A percentile compares a stretch with the other conserved stretches of the same genome.
Conservation (phyloP, 2,113 vertebrate genomes). For the Phrynosoma platyrhinos region DNA sequence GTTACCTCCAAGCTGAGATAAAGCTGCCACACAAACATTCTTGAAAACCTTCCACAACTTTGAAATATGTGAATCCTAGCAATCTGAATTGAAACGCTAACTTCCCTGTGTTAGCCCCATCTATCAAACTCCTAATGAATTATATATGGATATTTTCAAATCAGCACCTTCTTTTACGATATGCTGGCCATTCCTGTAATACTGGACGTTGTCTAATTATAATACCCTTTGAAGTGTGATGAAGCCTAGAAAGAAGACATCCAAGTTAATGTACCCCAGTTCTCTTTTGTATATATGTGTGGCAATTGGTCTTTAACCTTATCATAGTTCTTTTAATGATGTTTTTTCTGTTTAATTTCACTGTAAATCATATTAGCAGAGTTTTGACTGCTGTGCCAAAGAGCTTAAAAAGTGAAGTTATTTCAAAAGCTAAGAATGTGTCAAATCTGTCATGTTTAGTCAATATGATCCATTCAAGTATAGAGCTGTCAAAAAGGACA, state of each 20-base stretch:
- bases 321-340: slow-evolving; percentile 68
- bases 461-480: slow-evolving; percentile 70
- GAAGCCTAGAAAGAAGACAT: not conserved
- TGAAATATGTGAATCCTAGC: not conserved
- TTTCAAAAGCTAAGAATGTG: slow-evolving; percentile 65
- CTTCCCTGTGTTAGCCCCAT: not conserved
- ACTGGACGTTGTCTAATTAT: not conserved
- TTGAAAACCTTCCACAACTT: not conserved
- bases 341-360: slow-evolving; percentile 76
- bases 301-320: slow-evolving; percentile 51
- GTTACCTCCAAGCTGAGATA: not conserved
- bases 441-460: slow-evolving; percentile 70
- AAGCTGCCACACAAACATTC: not conserved
- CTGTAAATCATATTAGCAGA: slow-evolving; percentile 71
- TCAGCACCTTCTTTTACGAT: not conserved
- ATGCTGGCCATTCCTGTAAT: not conserved
- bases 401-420: slow-evolving; percentile 69
- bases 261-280: slow-evolving; percentile 20
- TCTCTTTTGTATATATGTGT: slow-evolving; percentile 37
- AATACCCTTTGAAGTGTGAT: not conserved
- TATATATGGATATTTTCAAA: slow-evolving; percentile 6
- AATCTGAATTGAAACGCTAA: not conserved
- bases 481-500: slow-evolving; percentile 60
- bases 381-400: slow-evolving; percentile 73
- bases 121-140: not conserved